Base-by-base conservation (phyloP, 92 coral and sea anemone genomes). In the Siderastrea siderea region DNA sequence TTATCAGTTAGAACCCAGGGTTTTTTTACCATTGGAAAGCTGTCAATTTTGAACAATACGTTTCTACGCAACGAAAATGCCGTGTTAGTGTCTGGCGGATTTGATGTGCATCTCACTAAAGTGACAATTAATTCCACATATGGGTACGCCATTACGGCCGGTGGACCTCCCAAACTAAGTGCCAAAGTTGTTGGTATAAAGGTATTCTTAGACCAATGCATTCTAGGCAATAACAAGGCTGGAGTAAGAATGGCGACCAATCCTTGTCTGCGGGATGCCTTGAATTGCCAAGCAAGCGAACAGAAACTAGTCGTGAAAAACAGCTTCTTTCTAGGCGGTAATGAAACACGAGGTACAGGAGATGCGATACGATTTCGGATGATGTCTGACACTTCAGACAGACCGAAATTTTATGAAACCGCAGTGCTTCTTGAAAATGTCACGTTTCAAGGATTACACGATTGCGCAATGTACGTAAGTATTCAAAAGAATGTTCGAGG, bases 61-160 rank as follows among this genome's bases (percentile, higher is more conserved):
- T 67, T 80, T 53, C 26, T 67, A 6, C 4, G 53, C 51, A 81
- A 81, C n/a, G n/a, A 81, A 14, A 81, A 81, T 54, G 5, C 67
- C 8, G 3, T 81, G 1, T 68, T 68, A 15, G 76, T 68, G 1
- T 26, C 8, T 0, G 86, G 86, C 0, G 86, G 70, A 16, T 16
- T 81, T 46, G 19, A 7, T 13, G 59, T 81, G 1, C 14, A 43
- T 0, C 75, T 81, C 8, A 45, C 77, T 2, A 3, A 69, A 5
- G 69, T 81, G 16, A 69, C 49, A 7, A 71, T 81, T 44, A 45
- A 69, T 16, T 57, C 77, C 19, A n/a, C 69, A 0, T 81, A 16
- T 57, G 68, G 69, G 5, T 9, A 15, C 6, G 69, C 76, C 3
- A 43, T 81, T 45, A 0, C 7, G 5, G 77, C 57, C 55, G 1